Evolutionary conservation across 2,113 vertebrate genomes (phyloP), one percentile per base, ranked within the genome.

Genomic region (Gallinago undulata): DNA sequence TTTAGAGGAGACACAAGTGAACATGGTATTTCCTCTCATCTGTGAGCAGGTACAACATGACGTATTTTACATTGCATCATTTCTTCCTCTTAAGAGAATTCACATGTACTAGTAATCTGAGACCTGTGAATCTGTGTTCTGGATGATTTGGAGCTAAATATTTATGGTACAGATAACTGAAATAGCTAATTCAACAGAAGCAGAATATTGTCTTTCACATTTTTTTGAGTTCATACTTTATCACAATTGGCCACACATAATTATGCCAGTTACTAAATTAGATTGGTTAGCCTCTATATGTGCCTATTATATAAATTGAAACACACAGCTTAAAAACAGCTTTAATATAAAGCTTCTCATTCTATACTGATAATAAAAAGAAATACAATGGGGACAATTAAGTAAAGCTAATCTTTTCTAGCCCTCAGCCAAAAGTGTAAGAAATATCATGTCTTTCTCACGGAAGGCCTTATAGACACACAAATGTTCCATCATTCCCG

Each of bases 371-470:
- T 37, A 74, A 88, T 74, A 90, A 83, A 94, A 88, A 56, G 19
- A 76, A 92, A 93, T 70, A 80, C 16, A 93, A 78, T 35, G 50
- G 93, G 37, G 37, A 93, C 57, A 88, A 80, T 67, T 69, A 88
- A 93, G n/a, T 77, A 86, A 90, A 90, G 59, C 19, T 76, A 69
- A 73, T 86, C 28, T 92, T 86, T 93, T 92, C 47, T 80, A 93
- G 59, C 72, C 37, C 37, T 84, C 45, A 93, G 68, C 28, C 76
- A 94, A 63, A 59, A 74, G 22, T 74, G 10, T 84, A 72, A 87
- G 66, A 94, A 89, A 69, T 47, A 68, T 18, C 16, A 67, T 10
- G 9, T 41, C 31, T 70, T 89, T 91, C 23, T 80, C 41, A 80
- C 12, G 24, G 67, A 87, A 93, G 28, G 8, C 37, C 75, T 88